Percentiles rank a stretch among this genome's conserved stretches.
phyloP scores from a whole-genome alignment of 2,113 vertebrate species.

The Pipra filicauda region DNA sequence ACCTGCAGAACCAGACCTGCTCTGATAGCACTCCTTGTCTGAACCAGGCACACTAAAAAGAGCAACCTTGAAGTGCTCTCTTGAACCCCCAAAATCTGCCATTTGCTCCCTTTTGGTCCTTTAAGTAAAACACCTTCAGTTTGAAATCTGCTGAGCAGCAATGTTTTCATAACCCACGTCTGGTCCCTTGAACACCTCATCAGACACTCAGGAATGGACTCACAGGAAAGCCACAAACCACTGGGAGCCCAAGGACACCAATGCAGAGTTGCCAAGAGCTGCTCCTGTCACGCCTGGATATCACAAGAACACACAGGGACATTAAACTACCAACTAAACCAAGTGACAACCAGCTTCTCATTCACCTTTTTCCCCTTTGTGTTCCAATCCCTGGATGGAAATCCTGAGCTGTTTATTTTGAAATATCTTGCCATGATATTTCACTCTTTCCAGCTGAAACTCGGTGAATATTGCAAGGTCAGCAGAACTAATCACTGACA shows the following conservation, averaged over 20 bases:
- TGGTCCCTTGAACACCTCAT: background rate
- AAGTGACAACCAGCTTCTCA: background rate
- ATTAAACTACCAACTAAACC: background rate
- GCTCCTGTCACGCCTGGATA: background rate
- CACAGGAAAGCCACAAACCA: conserved; percentile 5
- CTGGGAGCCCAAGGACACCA: background rate
- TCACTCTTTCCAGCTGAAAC: background rate
- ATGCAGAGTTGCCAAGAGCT: background rate
- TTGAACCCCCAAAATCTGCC: background rate
- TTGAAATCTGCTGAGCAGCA: background rate
- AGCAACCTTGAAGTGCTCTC: background rate
- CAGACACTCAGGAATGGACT: background rate
- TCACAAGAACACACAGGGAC: background rate
- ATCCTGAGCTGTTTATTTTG: background rate
- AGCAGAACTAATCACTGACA: background rate
- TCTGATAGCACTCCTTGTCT: background rate
- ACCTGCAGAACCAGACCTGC: background rate
- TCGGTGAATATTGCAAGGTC: background rate
- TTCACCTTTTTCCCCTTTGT: background rate
- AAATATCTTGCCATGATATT: background rate
- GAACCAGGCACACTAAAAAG: background rate
- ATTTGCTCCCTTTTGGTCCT: background rate
- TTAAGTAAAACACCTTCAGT: background rate
- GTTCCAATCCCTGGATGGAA: background rate
- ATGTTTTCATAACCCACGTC: background rate